Percentiles rank a stretch among this genome's conserved stretches.
Conservation (phyloP, 2,797 vertebrate species). For the Tolypeutes matacus region DNA sequence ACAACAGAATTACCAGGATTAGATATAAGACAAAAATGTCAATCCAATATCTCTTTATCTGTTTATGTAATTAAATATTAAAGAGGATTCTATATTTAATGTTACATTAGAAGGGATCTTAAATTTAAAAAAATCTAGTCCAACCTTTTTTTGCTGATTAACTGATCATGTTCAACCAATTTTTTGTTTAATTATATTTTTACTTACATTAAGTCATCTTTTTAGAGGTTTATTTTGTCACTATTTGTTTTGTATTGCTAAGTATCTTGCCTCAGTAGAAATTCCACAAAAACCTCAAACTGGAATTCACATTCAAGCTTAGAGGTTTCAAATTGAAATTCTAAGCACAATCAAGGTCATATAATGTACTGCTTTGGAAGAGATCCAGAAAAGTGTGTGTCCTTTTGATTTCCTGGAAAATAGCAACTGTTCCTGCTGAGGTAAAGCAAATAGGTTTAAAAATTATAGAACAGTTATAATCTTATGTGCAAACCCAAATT, state of each 20-base stretch:
- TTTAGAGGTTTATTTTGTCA: background rate
- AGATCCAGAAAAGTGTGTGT: slow-evolving; percentile 14
- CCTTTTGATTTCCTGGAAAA: slow-evolving; percentile 51
- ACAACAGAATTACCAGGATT: background rate
- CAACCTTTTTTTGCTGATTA: background rate
- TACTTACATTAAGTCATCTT: background rate
- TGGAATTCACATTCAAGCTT: background rate
- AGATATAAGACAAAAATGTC: background rate
- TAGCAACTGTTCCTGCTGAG: background rate
- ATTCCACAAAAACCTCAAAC: background rate
- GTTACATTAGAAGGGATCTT: background rate
- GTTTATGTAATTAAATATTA: background rate
- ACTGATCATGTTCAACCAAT: background rate
- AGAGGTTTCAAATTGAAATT: slow-evolving; percentile 59
- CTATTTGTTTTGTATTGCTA: background rate
- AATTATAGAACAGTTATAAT: background rate
- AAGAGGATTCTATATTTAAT: background rate
- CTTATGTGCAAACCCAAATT: background rate
- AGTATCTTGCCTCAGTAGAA: background rate
- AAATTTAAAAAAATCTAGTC: background rate
- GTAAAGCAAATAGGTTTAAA: background rate
- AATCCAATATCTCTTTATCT: background rate
- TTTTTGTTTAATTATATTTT: slow-evolving; percentile 9
- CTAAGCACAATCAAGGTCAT: slow-evolving; percentile 39
- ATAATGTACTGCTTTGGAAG: slow-evolving; percentile 40